A percentile compares a stretch with the other conserved stretches of the same genome.
Conservation (phyloP, 2,113 vertebrate species). For the Urocolius indicus region DNA sequence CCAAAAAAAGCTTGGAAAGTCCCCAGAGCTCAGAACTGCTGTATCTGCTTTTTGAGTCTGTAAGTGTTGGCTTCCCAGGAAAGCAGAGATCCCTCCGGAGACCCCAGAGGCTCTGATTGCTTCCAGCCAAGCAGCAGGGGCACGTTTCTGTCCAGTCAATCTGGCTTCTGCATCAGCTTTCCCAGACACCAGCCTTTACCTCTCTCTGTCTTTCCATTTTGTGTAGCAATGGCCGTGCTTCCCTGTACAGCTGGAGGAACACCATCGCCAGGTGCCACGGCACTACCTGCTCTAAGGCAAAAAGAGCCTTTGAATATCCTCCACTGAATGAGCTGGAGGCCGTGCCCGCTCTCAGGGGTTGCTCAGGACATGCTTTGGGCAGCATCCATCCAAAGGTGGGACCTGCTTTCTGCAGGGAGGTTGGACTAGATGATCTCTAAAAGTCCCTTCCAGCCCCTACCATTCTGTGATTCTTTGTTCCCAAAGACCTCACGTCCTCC, state of each 20-base stretch:
- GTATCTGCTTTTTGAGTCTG: not conserved
- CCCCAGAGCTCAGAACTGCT: not conserved
- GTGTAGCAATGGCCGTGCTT: accelerated
- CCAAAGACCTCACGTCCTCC: not conserved
- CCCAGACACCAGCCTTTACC: not conserved
- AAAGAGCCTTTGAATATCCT: not conserved
- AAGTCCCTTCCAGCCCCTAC: no score
- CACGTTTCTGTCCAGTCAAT: not conserved
- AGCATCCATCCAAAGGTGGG: not conserved
- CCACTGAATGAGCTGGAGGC: not conserved
- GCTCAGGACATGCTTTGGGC: not conserved
- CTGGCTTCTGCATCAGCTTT: slow-evolving; percentile 53
- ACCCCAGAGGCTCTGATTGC: not conserved
- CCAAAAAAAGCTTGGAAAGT: not conserved
- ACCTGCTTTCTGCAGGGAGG: not conserved
- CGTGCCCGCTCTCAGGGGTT: not conserved
- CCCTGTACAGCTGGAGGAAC: not conserved
- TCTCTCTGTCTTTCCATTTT: not conserved
- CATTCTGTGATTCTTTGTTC: no score
- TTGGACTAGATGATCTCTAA: no score
- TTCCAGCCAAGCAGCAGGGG: slow-evolving; percentile 25
- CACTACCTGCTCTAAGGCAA: not conserved
- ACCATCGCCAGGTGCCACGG: not conserved
- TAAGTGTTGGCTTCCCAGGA: not conserved
- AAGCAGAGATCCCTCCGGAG: slow-evolving; percentile 30